phyloP scores from a whole-genome alignment of 2,888 invertebrate species.

The Oscheius sp. region DNA sequence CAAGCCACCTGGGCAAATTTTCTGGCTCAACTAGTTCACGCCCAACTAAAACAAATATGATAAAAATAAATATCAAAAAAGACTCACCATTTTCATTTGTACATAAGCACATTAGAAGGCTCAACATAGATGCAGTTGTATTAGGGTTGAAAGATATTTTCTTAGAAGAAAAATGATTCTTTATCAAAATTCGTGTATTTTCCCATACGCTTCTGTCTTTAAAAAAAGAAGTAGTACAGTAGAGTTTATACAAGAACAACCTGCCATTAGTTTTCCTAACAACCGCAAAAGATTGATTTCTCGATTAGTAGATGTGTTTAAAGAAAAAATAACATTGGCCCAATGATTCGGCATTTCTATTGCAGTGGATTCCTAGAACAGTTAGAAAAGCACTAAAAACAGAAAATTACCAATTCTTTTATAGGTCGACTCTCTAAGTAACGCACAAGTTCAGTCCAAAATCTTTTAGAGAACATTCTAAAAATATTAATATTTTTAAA shows the following conservation, averaged over 20 bases:
- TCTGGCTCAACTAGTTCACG: constrained; percentile 7
- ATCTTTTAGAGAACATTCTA: constrained; percentile 18
- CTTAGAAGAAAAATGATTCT: constrained; percentile 11
- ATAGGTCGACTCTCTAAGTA: constrained; percentile 4
- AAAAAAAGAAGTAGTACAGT: background rate
- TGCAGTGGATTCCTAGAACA: background rate
- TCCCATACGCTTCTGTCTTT: constrained; percentile 12
- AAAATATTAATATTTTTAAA: background rate
- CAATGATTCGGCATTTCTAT: background rate
- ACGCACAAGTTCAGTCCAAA: constrained; percentile 23
- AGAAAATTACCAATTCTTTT: constrained; percentile 1
- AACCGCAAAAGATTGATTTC: constrained; percentile 8
- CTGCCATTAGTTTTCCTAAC: background rate
- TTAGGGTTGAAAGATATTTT: constrained; percentile 9
- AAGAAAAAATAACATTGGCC: background rate
- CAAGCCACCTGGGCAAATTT: constrained; percentile 8
- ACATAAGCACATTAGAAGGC: constrained; percentile 6
- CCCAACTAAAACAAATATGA: background rate
- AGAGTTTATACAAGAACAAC: background rate
- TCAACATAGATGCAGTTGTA: background rate
- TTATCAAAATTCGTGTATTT: background rate
- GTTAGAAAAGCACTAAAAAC: background rate
- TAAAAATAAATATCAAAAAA: background rate
- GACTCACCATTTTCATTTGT: constrained; percentile 1
- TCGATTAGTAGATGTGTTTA: background rate